These are phyloP conservation scores for Trissolcus japonicus DNA, from an alignment of 2,888 invertebrate genomes.

Conservation along the genomic window DNA sequence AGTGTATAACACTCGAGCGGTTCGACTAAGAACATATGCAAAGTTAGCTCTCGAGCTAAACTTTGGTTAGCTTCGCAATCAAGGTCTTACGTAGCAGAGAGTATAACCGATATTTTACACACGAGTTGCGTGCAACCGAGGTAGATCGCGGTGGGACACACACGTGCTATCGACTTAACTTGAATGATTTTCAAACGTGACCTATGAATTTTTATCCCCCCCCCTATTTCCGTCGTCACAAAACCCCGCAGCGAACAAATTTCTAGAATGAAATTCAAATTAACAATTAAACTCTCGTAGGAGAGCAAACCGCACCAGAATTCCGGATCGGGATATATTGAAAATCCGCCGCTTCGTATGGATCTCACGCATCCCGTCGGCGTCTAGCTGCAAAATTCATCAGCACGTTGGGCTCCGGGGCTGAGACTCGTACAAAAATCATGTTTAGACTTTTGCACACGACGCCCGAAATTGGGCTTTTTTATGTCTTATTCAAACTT, in stretches of 20 bases:
- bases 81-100: slow-evolving; percentile 23
- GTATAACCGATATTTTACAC: slow-evolving; percentile 34
- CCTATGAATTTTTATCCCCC: slow-evolving; percentile 4
- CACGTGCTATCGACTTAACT: slow-evolving; percentile 35
- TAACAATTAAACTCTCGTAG: background rate
- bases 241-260: too few species aligned
- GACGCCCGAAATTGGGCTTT: background rate
- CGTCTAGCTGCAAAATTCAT: slow-evolving; percentile 23
- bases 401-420: slow-evolving; percentile 16
- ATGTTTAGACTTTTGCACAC: slow-evolving; percentile 6
- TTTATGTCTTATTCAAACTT: background rate
- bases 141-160: slow-evolving; percentile 2
- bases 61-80: slow-evolving; percentile 35
- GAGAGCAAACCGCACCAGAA: background rate
- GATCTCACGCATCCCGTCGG: slow-evolving; percentile 30
- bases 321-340: slow-evolving; percentile 23
- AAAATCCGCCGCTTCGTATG: slow-evolving; percentile 30
- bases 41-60: slow-evolving; percentile 8
- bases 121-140: slow-evolving; percentile 36
- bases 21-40: background rate
- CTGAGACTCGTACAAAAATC: slow-evolving; percentile 26
- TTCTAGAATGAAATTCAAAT: background rate
- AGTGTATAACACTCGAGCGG: background rate
- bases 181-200: slow-evolving; percentile 18
- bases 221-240: too few species aligned